Evolutionary conservation across 2,113 vertebrate species (phyloP).

Genomic region (Boulengeromyrus knoepffleri): DNA sequence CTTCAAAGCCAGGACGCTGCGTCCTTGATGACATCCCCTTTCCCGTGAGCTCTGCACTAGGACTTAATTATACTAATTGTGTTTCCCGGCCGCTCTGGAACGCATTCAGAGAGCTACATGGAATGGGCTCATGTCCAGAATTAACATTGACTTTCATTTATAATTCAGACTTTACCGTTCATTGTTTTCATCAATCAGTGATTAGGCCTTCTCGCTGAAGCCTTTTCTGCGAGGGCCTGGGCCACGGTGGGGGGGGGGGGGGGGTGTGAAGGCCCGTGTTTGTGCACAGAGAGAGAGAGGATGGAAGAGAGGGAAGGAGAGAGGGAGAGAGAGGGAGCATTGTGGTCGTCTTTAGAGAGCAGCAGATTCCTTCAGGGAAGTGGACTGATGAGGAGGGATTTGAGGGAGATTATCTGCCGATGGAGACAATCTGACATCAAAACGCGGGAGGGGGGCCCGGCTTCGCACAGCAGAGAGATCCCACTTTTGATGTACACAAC

Average conservation of each 20-base stretch:
- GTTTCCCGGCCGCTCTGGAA: conserved; percentile 9
- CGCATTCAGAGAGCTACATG: conserved; percentile 9
- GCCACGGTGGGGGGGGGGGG: neutral
- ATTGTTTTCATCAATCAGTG: conserved; percentile 9
- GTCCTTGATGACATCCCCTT: conserved; percentile 18
- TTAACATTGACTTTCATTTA: conserved; percentile 22
- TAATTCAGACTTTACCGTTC: conserved; percentile 8
- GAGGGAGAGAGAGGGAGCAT: neutral
- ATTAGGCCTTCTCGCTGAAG: conserved; percentile 3
- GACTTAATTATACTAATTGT: conserved; percentile 23
- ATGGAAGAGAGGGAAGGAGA: neutral
- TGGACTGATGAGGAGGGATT: conserved; percentile 44
- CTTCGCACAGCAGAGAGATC: neutral
- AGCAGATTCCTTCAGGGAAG: conserved; percentile 41
- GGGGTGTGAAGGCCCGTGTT: neutral
- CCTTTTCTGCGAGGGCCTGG: neutral
- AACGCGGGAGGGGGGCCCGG: conserved; percentile 25
- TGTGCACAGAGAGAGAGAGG: neutral
- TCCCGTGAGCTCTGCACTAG: conserved; percentile 4
- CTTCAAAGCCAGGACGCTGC: neutral
- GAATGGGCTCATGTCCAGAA: conserved; percentile 13
- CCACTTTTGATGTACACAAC: conserved; percentile 3
- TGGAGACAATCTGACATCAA: conserved; percentile 32
- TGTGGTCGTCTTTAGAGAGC: conserved; percentile 31
- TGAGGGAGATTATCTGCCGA: conserved; percentile 45